Percentiles rank a stretch among this genome's conserved stretches.
These are phyloP conservation scores for Helicoverpa zea DNA, from an alignment of 1,140 invertebrate genomes.

Conservation along the genomic window DNA sequence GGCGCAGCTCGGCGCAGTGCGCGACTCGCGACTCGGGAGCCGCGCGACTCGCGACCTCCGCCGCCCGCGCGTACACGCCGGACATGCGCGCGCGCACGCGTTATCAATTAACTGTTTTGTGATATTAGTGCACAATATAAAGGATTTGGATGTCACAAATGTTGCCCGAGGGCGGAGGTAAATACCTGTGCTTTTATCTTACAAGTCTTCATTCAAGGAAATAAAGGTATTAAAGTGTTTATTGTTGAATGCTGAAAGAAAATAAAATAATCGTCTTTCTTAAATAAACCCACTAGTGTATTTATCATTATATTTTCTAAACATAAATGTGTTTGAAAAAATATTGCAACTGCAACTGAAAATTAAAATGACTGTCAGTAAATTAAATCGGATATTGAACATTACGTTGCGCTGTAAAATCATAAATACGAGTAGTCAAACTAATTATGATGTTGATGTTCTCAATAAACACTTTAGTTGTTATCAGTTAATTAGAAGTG, in stretches of 20 bases:
- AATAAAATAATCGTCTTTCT: no score
- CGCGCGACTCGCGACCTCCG: constrained; percentile 53
- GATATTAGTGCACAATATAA: constrained; percentile 47
- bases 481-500: not conserved
- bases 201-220: not conserved
- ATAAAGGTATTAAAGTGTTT: not conserved
- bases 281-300: no score
- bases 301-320: no score
- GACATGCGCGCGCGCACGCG: constrained; percentile 41
- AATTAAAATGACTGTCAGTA: no score
- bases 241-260: not conserved
- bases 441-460: no score
- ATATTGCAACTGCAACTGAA: no score
- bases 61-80: constrained; percentile 35
- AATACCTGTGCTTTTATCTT: constrained; percentile 57
- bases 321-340: no score
- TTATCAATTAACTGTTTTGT: constrained; percentile 55
- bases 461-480: not conserved
- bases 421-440: no score
- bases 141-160: constrained; percentile 79
- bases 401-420: no score
- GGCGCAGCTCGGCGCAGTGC: constrained; percentile 60
- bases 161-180: constrained; percentile 80
- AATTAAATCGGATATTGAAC: no score
- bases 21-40: constrained; percentile 55